A percentile compares a stretch with the other conserved stretches of the same genome.
phyloP scores from a whole-genome alignment of 2,888 invertebrate genomes.

The Xestoiulus laeticollis region DNA sequence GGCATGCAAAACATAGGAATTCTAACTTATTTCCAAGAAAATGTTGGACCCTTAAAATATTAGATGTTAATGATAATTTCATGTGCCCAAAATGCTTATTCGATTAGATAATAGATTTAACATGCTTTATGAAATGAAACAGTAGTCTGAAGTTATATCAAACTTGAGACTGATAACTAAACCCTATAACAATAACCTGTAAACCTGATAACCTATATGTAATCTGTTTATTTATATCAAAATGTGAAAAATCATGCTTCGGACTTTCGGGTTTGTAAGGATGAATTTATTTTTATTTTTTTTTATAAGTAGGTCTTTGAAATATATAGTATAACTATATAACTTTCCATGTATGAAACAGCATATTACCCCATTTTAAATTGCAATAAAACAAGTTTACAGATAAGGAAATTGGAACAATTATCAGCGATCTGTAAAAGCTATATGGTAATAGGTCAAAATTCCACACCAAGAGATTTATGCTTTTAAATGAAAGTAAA shows the following conservation, averaged over 20 bases:
- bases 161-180: background rate
- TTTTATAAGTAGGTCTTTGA: background rate
- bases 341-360: background rate
- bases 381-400: constrained; percentile 33
- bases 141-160: background rate
- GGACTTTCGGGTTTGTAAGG: background rate
- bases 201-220: constrained; percentile 8
- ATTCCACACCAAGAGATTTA: background rate
- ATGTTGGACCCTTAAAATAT: background rate
- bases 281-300: background rate
- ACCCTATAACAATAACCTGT: background rate
- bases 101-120: background rate
- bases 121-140: background rate
- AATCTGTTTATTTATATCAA: constrained; percentile 35
- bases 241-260: constrained; percentile 23
- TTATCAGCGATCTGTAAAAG: background rate
- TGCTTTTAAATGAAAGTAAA: background rate
- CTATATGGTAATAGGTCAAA: background rate
- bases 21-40: background rate
- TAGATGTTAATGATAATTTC: constrained; percentile 28
- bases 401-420: background rate
- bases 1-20: background rate
- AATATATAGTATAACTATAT: background rate
- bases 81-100: background rate
- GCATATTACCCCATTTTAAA: background rate